phyloP scores from a whole-genome alignment of 2,797 vertebrate species.

The Spizella passerina region DNA sequence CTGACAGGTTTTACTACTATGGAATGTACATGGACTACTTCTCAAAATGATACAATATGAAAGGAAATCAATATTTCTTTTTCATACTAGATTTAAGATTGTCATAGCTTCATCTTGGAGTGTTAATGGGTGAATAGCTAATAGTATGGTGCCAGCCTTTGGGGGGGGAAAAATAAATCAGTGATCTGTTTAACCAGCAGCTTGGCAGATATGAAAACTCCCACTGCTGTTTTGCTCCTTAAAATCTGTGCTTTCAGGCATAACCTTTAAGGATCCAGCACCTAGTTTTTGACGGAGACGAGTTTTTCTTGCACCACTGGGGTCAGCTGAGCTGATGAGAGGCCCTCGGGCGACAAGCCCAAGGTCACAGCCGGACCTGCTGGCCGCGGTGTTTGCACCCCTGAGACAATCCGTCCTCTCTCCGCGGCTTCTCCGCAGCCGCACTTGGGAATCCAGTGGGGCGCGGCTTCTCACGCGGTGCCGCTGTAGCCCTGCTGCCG shows the following conservation, averaged over 20 bases:
- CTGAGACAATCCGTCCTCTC: too few species aligned
- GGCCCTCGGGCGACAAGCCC: neutral
- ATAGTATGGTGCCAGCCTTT: conserved; percentile 31
- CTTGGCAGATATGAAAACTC: neutral
- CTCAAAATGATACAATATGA: conserved; percentile 87
- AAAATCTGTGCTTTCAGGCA: neutral
- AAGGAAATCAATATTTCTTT: conserved; percentile 92
- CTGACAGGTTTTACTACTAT: conserved; percentile 71
- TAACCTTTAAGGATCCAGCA: neutral
- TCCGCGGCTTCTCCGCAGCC: neutral
- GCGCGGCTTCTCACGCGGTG: neutral
- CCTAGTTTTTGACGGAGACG: neutral
- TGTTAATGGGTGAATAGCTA: conserved; percentile 73
- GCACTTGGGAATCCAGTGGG: neutral
- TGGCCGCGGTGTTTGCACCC: neutral
- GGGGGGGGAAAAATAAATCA: neutral
- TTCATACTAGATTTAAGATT: conserved; percentile 85
- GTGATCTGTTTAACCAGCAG: neutral
- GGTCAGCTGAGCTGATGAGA: neutral
- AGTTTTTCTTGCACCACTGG: neutral
- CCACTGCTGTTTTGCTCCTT: neutral
- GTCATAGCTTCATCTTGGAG: conserved; percentile 83
- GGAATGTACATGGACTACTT: conserved; percentile 74
- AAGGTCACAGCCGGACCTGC: neutral
- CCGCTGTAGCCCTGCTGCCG: neutral